Evolutionary conservation across 2,888 invertebrate genomes (phyloP), one percentile per base, ranked within the genome.

Genomic region (Andricus quercusramuli): DNA sequence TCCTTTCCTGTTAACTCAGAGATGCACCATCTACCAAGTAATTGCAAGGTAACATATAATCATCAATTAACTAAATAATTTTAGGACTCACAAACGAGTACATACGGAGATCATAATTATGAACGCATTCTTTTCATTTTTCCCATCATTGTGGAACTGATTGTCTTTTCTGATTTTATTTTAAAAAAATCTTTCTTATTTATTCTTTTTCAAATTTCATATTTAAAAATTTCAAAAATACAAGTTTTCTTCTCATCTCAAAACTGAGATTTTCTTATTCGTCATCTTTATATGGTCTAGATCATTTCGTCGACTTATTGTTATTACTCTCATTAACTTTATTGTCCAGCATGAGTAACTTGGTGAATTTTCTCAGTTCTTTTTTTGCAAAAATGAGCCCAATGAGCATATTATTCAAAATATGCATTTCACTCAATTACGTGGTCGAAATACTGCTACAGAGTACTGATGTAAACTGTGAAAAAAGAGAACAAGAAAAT

Each of bases 341-440:
- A 56, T 56, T 56, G 9, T 56, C 9, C n/a, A 56, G 56, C n/a
- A 8, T n/a, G n/a, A n/a, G 56, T 56, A 56, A 56, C n/a, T n/a
- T n/a, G 56, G 8, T n/a, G 9, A 20, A n/a, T 56, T 56, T n/a
- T 3, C n/a, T 56, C 9, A 6, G 8, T n/a, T 56, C 9, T 8
- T 56, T n/a, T 70, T 70, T 47, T 47, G 25, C 25, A 22, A 47
- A 68, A 68, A 44, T 47, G 25, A 22, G 25, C 68, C 20, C 29
- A 68, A 68, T 68, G 47, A 68, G 44, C 25, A 17, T 47, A 44
- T 68, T 29, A 51, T 47, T 25, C 25, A 70, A 51, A 70, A 70
- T 44, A 15, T 70, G 25, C 47, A 70, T 70, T 70, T 70, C 68
- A 68, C 68, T 68, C 44, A 44, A 47, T 68, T 68, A 41, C 17